Percentiles rank a stretch among this genome's conserved stretches.
phyloP scores from a whole-genome alignment of 2,888 invertebrate genomes.

The Clepsis dumicolana region DNA sequence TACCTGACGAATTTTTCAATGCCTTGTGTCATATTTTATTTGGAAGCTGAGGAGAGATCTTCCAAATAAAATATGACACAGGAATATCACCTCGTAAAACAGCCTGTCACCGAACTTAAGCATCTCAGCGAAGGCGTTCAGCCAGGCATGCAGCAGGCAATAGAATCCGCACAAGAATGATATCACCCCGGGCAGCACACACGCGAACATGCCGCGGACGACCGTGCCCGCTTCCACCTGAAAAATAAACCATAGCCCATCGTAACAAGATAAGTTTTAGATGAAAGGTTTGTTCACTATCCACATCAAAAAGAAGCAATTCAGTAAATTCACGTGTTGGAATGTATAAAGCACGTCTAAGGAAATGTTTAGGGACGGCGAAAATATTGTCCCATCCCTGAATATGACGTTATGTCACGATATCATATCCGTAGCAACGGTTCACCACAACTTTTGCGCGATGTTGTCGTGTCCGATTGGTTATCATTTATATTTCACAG shows the following conservation, averaged over 20 bases:
- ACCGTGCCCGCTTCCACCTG: conserved; percentile 79
- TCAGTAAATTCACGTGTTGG: conserved; percentile 27
- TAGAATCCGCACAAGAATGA: conserved; percentile 93
- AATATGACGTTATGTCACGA: background rate
- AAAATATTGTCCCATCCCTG: background rate
- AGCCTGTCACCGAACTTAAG: conserved; percentile 94
- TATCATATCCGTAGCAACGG: background rate
- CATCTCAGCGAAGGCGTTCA: conserved; percentile 96
- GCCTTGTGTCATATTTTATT: too few species aligned
- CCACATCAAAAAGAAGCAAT: conserved; percentile 17
- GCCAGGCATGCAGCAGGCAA: conserved; percentile 95
- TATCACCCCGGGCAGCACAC: conserved; percentile 91
- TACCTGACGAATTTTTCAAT: too few species aligned
- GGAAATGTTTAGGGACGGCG: conserved; percentile 5
- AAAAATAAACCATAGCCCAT: conserved; percentile 34
- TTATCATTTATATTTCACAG: too few species aligned
- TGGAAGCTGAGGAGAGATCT: too few species aligned
- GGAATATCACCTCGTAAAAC: conserved; percentile 83
- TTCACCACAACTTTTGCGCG: background rate
- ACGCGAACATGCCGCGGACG: conserved; percentile 88
- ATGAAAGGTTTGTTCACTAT: conserved; percentile 1
- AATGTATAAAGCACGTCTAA: conserved; percentile 30
- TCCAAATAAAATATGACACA: too few species aligned
- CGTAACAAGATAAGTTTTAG: conserved; percentile 17
- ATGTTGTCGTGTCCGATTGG: background rate